These are phyloP conservation scores for Melinaea menophilus DNA, from an alignment of 2,888 invertebrate genomes.

Conservation along the genomic window DNA sequence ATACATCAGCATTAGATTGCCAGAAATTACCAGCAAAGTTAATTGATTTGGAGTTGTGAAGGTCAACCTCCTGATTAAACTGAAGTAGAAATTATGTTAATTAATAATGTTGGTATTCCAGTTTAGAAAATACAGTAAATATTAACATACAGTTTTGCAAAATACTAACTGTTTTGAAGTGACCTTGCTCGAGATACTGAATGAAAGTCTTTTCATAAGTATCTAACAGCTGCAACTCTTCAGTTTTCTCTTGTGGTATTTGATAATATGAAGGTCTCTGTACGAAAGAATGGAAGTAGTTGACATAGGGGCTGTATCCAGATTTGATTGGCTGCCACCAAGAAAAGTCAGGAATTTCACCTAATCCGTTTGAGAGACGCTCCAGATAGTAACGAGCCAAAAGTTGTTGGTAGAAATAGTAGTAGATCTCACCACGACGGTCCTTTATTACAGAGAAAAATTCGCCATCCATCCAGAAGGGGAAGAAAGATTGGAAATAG, in stretches of 20 bases:
- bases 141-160: too few species aligned
- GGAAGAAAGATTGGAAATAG: conserved; percentile 79
- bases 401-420: conserved; percentile 82
- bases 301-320: conserved; percentile 45
- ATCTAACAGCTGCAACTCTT: conserved; percentile 76
- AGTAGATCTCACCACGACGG: conserved; percentile 81
- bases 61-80: conserved; percentile 57
- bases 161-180: conserved; percentile 78
- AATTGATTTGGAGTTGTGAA: conserved; percentile 64
- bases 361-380: conserved; percentile 80
- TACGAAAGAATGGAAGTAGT: conserved; percentile 41
- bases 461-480: conserved; percentile 80
- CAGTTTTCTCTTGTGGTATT: conserved; percentile 68
- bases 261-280: conserved; percentile 72
- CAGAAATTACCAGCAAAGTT: conserved; percentile 52
- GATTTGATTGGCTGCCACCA: conserved; percentile 78
- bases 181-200: conserved; percentile 73
- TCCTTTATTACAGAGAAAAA: conserved; percentile 69
- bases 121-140: too few species aligned
- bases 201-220: conserved; percentile 77
- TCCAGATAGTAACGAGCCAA: conserved; percentile 84
- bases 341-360: conserved; percentile 79
- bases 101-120: neutral
- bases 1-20: conserved; percentile 76
- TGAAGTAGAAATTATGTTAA: conserved; percentile 36